A percentile compares a stretch with the other conserved stretches of the same genome.
phyloP scores from a whole-genome alignment of 2,113 vertebrate species.

The Cynopterus brachyotis region DNA sequence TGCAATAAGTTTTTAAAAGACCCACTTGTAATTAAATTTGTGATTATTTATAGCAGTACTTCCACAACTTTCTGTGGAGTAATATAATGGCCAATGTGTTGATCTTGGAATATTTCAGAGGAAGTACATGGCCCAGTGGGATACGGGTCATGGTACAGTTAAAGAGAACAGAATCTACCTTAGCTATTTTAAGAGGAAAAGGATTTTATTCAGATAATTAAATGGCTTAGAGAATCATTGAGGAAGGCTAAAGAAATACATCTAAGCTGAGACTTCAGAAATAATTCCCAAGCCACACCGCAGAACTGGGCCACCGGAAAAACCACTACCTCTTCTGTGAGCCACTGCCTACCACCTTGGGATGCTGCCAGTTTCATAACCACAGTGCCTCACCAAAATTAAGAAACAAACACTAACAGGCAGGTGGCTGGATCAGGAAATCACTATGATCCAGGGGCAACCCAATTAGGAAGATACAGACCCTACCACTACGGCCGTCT shows the following conservation, averaged over 20 bases:
- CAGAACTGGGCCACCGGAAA: not conserved
- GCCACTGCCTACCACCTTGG: not conserved
- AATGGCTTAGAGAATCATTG: not conserved
- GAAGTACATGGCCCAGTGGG: not conserved
- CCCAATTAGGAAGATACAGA: not conserved
- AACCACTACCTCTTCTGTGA: not conserved
- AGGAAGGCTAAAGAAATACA: not conserved
- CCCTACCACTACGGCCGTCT: not conserved
- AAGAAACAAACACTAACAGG: not conserved
- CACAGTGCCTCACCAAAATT: not conserved
- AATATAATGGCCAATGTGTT: not conserved
- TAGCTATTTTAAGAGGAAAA: slow-evolving; percentile 20
- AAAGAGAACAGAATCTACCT: not conserved
- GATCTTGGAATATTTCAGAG: not conserved
- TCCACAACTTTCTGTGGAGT: not conserved
- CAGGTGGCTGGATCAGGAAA: not conserved
- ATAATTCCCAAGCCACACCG: not conserved
- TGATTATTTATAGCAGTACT: not conserved
- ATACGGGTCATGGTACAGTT: not conserved
- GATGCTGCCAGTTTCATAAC: not conserved
- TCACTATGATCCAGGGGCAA: not conserved
- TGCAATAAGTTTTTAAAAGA: not conserved
- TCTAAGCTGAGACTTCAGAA: not conserved
- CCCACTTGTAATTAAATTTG: not conserved
- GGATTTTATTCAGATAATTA: not conserved